phyloP scores from a whole-genome alignment of 2,113 vertebrate species.

The Passerina amoena region DNA sequence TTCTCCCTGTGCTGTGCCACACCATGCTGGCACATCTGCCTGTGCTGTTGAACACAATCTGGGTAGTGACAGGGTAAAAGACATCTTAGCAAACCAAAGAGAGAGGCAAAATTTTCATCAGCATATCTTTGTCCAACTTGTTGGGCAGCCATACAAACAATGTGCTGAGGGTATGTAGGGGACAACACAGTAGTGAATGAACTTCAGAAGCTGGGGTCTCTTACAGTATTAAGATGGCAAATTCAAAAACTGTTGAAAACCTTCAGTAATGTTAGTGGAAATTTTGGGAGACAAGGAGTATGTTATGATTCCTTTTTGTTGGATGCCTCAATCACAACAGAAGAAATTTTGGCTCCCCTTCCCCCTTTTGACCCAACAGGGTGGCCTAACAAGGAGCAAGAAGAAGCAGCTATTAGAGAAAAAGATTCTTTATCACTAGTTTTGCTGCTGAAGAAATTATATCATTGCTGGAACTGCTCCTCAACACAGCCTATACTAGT shows the following conservation, averaged over 20 bases:
- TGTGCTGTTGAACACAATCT: background rate
- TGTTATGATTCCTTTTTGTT: background rate
- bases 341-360: background rate
- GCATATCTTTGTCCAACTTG: background rate
- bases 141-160: background rate
- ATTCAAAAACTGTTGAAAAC: background rate
- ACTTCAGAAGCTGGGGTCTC: background rate
- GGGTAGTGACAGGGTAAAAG: background rate
- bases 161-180: background rate
- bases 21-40: background rate
- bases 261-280: background rate
- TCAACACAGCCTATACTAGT: background rate
- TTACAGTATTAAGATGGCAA: background rate
- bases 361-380: background rate
- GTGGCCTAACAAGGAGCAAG: background rate
- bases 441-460: background rate
- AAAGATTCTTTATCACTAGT: background rate
- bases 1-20: background rate
- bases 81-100: background rate
- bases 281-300: background rate
- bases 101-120: background rate
- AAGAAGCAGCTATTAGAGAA: background rate
- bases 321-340: background rate
- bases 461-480: background rate
- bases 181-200: rapidly evolving